Percentiles rank a stretch among this genome's conserved stretches.
phyloP scores from a whole-genome alignment of 2,113 vertebrate genomes.

The Addax nasomaculatus region DNA sequence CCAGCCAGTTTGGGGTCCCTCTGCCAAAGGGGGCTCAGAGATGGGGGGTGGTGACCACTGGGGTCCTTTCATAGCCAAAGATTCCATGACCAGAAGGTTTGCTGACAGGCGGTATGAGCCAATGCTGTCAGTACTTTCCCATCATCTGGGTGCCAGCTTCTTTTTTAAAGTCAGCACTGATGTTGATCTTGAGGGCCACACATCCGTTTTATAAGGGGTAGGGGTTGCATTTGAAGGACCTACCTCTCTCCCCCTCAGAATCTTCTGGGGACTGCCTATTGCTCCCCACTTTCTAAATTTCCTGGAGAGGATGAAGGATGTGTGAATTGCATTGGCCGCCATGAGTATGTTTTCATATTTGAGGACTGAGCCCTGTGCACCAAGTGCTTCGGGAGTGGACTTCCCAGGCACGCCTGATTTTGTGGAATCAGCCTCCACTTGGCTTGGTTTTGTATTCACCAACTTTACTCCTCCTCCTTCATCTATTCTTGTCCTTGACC shows the following conservation, averaged over 20 bases:
- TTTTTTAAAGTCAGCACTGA: background rate
- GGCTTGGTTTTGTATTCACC: background rate
- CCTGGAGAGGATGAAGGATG: too few species aligned
- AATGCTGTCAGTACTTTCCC: background rate
- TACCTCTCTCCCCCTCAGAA: background rate
- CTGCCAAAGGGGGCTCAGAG: background rate
- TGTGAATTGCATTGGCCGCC: background rate
- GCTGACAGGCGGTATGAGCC: background rate
- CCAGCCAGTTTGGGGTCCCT: background rate
- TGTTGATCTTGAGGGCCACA: background rate
- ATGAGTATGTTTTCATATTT: background rate
- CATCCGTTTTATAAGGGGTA: background rate
- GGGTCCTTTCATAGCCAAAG: background rate
- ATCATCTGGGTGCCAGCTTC: background rate
- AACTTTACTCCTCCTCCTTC: background rate
- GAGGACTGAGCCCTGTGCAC: background rate
- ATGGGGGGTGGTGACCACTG: background rate
- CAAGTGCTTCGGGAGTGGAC: background rate
- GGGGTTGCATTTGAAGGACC: background rate
- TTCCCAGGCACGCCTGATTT: background rate
- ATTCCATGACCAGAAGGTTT: background rate
- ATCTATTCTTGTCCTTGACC: background rate
- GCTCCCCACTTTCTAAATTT: background rate
- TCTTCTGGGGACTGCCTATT: background rate
- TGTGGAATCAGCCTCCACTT: background rate